These are phyloP conservation scores for Agrochola circellaris DNA, from an alignment of 2,888 invertebrate genomes.

Conservation along the genomic window DNA sequence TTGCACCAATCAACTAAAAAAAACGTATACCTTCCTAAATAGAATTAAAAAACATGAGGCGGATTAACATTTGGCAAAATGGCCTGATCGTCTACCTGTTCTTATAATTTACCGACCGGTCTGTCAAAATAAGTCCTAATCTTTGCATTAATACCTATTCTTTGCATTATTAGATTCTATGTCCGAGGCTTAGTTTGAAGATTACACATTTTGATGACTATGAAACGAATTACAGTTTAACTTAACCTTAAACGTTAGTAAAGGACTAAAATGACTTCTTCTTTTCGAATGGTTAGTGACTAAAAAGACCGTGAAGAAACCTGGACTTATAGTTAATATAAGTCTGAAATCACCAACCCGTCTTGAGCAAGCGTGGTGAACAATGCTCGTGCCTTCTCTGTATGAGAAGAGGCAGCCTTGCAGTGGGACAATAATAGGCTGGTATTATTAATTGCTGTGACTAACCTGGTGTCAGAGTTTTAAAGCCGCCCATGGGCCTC, in stretches of 20 bases:
- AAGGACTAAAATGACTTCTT: neutral
- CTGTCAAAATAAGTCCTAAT: neutral
- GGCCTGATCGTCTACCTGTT: constrained; percentile 11
- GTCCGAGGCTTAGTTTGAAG: neutral
- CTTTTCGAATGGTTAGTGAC: no score
- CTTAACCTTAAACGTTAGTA: neutral
- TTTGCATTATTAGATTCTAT: neutral
- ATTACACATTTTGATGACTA: neutral
- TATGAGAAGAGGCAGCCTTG: no score
- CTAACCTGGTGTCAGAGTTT: no score
- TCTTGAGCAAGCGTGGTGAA: no score
- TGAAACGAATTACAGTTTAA: neutral
- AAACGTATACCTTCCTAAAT: neutral
- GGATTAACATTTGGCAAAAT: neutral
- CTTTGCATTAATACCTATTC: neutral
- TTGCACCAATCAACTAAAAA: neutral
- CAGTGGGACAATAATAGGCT: no score
- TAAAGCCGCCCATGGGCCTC: no score
- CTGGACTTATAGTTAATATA: no score
- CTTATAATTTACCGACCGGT: neutral
- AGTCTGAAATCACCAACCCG: no score
- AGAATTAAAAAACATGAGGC: neutral
- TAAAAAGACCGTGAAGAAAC: no score
- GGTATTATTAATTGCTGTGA: no score
- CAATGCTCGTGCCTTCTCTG: no score